phyloP scores from a whole-genome alignment of 1,140 invertebrate genomes.

The Trachymyrmex cornetzi region DNA sequence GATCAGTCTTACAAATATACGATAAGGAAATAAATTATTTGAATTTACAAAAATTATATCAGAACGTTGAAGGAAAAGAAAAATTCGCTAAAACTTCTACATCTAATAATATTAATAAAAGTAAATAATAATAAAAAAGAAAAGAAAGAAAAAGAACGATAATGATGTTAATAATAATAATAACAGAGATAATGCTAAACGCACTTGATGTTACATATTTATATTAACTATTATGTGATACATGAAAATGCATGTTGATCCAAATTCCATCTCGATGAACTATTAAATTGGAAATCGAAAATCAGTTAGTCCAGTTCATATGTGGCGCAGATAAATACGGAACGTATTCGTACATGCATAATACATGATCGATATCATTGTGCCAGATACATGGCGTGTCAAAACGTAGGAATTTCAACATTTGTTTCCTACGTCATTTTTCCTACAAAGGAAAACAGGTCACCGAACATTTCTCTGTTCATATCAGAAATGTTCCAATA shows the following conservation, averaged over 20 bases:
- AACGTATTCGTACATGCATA: neutral
- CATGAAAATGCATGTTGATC: neutral
- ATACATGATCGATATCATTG: neutral
- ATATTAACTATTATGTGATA: neutral
- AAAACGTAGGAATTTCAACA: neutral
- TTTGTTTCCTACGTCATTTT: neutral
- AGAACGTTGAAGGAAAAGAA: no score
- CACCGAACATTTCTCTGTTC: neutral
- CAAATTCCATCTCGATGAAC: neutral
- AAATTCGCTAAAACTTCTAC: no score
- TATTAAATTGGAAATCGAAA: neutral
- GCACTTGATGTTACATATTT: neutral
- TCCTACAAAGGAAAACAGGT: neutral
- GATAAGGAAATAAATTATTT: no score
- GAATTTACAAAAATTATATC: no score
- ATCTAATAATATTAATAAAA: no score
- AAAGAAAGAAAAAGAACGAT: neutral
- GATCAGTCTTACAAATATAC: no score
- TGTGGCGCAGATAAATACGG: neutral
- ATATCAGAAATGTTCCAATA: neutral
- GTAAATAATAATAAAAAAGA: no score
- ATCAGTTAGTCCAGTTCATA: neutral
- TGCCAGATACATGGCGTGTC: neutral
- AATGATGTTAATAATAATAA: neutral
- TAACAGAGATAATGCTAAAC: neutral